phyloP scores from a whole-genome alignment of 2,888 invertebrate genomes.

The Lepidonotus clava region DNA sequence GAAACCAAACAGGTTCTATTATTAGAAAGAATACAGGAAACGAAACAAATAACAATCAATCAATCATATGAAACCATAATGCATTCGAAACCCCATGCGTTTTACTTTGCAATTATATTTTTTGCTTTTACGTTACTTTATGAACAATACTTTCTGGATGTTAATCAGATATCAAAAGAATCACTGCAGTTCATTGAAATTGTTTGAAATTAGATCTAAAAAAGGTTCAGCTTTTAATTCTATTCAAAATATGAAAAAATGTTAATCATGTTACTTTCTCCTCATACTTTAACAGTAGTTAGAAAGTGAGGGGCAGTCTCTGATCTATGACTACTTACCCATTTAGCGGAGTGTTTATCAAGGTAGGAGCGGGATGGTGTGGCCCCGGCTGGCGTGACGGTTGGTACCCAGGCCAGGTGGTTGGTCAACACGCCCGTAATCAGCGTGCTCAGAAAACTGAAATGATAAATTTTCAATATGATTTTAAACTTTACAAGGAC shows the following conservation, averaged over 20 bases:
- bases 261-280: too few species aligned
- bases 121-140: too few species aligned
- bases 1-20: constrained; percentile 56
- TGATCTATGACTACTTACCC: too few species aligned
- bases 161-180: too few species aligned
- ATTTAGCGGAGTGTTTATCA: constrained; percentile 80
- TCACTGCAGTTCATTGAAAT: too few species aligned
- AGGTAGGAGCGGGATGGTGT: constrained; percentile 78
- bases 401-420: constrained; percentile 94
- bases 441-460: constrained; percentile 93
- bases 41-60: neutral
- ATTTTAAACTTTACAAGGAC: too few species aligned
- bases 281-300: too few species aligned
- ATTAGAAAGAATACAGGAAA: neutral
- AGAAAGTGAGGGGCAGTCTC: too few species aligned
- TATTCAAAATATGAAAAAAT: too few species aligned
- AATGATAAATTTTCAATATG: constrained; percentile 76
- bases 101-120: too few species aligned
- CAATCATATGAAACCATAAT: neutral
- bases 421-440: constrained; percentile 93
- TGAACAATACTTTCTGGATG: too few species aligned
- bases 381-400: constrained; percentile 83
- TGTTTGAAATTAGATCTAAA: neutral
- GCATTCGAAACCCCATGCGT: too few species aligned
- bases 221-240: neutral